Evolutionary conservation across 2,888 invertebrate species (phyloP).

Genomic region (Drosophila sordidapex): DNA sequence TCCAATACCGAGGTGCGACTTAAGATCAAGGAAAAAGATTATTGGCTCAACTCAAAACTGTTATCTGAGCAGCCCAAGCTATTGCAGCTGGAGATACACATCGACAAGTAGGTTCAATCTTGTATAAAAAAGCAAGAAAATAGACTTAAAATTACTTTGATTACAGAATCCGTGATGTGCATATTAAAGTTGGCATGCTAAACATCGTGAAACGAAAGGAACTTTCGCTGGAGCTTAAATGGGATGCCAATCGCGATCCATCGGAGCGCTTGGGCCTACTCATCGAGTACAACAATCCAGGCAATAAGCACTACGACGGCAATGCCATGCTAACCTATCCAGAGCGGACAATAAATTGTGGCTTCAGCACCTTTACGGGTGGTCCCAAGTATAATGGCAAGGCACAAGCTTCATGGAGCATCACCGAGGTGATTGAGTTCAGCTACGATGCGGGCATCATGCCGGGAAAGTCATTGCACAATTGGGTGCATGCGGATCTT

Average conservation of each 20-base stretch:
- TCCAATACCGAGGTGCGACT: conserved; percentile 87
- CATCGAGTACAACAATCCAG: conserved; percentile 87
- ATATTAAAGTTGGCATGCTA: conserved; percentile 88
- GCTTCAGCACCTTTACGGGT: conserved; percentile 86
- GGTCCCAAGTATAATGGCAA: conserved; percentile 84
- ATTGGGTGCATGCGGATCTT: conserved; percentile 85
- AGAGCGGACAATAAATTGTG: conserved; percentile 89
- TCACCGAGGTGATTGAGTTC: conserved; percentile 86
- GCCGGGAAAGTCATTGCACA: conserved; percentile 76
- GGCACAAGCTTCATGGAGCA: conserved; percentile 89
- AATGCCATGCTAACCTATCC: conserved; percentile 90
- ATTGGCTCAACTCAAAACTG: conserved; percentile 88
- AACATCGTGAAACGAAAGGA: conserved; percentile 88
- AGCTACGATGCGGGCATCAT: conserved; percentile 81
- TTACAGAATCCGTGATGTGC: conserved; percentile 90
- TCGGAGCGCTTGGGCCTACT: conserved; percentile 86
- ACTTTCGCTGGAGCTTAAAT: conserved; percentile 90
- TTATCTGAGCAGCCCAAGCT: conserved; percentile 89
- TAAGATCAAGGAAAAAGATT: conserved; percentile 88
- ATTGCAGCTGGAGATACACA: conserved; percentile 89
- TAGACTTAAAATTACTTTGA: background rate
- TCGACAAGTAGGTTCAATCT: conserved; percentile 89
- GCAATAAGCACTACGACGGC: conserved; percentile 88
- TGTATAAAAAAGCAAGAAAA: no score
- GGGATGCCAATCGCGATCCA: conserved; percentile 95